A percentile compares a stretch with the other conserved stretches of the same genome.
Conservation (phyloP, 2,888 invertebrate species). For the Cataglyphis altisquamis region DNA sequence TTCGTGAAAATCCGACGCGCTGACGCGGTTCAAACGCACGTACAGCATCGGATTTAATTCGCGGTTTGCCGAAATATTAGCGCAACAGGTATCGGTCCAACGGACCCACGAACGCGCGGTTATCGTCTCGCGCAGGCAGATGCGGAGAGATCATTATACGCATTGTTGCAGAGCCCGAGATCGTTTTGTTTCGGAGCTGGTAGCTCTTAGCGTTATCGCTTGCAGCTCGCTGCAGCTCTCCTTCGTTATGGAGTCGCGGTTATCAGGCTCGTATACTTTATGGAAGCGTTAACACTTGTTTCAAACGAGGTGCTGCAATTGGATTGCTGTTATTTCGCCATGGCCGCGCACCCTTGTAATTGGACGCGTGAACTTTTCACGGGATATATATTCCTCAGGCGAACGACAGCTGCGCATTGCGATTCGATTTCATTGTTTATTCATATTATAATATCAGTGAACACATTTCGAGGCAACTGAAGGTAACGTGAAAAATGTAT, state of each 20-base stretch:
- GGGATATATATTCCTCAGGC: conserved; percentile 21
- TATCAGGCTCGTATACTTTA: conserved; percentile 65
- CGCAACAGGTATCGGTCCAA: conserved; percentile 52
- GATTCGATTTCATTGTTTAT: not conserved
- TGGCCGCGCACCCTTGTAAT: conserved; percentile 51
- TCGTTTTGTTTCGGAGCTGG: conserved; percentile 21
- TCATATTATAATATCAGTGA: no score
- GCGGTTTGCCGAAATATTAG: conserved; percentile 49
- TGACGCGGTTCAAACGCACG: conserved; percentile 11
- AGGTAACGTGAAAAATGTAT: no score
- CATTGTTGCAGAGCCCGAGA: not conserved
- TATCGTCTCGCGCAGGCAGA: conserved; percentile 22
- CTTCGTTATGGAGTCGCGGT: conserved; percentile 53
- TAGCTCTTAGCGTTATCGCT: not conserved
- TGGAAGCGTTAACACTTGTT: conserved; percentile 66
- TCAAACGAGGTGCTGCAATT: conserved; percentile 63
- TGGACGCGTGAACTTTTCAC: conserved; percentile 30
- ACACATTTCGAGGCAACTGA: no score
- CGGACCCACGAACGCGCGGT: conserved; percentile 22
- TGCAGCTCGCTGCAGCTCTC: conserved; percentile 48
- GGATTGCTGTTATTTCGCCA: conserved; percentile 61
- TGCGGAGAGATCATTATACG: conserved; percentile 23
- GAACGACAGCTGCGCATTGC: conserved; percentile 29
- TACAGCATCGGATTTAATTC: conserved; percentile 34
- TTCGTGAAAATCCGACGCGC: conserved; percentile 34